These are phyloP conservation scores for Eupleurogrammus muticus DNA, from an alignment of 2,797 vertebrate species.

Conservation along the genomic window DNA sequence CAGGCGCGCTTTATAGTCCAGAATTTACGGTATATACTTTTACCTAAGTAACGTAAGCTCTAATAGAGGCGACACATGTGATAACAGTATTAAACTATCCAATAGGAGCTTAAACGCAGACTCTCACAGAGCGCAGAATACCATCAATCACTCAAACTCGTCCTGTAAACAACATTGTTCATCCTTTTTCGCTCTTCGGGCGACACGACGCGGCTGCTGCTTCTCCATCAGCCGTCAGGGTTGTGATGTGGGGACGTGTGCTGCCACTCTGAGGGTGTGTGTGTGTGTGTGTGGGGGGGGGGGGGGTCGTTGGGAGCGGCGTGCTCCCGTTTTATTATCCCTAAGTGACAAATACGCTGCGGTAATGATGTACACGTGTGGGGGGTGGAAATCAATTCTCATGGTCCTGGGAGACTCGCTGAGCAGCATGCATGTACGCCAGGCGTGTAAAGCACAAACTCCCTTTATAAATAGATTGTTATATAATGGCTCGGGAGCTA, in stretches of 20 bases:
- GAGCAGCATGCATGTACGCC: constrained; percentile 9
- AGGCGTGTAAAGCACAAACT: not conserved
- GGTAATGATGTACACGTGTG: not conserved
- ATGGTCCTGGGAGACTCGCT: constrained; percentile 9
- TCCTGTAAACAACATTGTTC: not conserved
- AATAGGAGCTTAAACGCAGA: not conserved
- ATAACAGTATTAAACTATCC: not conserved
- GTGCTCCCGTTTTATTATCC: constrained; percentile 16
- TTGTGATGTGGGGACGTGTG: not conserved
- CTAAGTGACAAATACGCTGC: constrained; percentile 21
- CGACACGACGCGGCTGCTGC: not conserved
- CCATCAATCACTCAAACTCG: not conserved
- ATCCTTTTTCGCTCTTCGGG: not conserved
- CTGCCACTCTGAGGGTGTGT: not conserved
- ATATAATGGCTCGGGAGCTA: constrained; percentile 22
- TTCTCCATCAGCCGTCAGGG: not conserved
- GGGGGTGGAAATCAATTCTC: constrained; percentile 15
- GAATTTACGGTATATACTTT: too few relatives aligned
- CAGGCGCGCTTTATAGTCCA: too few relatives aligned
- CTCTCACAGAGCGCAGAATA: too few relatives aligned
- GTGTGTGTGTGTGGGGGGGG: too few relatives aligned
- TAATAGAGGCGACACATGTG: too few relatives aligned
- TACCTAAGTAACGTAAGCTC: too few relatives aligned
- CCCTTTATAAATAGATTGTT: constrained; percentile 30
- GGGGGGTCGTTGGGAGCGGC: not conserved